Base-by-base conservation (phyloP, 2,888 invertebrate genomes). In the Rutpela maculata region DNA sequence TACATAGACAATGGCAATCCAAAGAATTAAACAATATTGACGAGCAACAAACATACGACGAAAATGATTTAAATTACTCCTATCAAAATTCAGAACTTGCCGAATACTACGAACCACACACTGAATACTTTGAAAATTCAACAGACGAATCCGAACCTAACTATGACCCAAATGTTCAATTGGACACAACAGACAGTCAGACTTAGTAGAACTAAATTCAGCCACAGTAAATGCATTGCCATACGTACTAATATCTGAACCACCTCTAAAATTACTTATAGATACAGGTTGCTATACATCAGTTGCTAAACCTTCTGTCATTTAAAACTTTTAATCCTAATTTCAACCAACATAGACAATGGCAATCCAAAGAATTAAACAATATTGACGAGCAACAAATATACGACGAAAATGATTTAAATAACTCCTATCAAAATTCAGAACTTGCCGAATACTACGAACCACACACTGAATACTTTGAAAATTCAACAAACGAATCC, bases 221-320 rank as follows among this genome's bases (percentile, higher is more conserved):
- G 43, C 43, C 7, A 43, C 43, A 10, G 7, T 70, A n/a, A 77
- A 77, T 43, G n/a, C 69, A 57, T 17, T 78, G 35, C 76, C 78
- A 11, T 78, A 76, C 17, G 65, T 76, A 43, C n/a, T 65, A 74
- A 76, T 78, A 22, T 11, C 43, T 10, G 19, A 76, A 15, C 76
- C 78, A 7, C 78, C 78, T 38, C 10, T 60, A 22, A 78, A 76
- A 74, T 63, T 78, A 65, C 15, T 76, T 19, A 69, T 76, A n/a
- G 76, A 76, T 26, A 78, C 76, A 11, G 78, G 78, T 12, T 78
- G 76, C 60, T 50, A 74, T 22, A 56, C 59, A 38, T 78, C 78
- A 1, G 63, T 78, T 19, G 26, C 76, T 62, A 69, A 69, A 69
- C n/a, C n/a, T n/a, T n/a, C n/a, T n/a, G n/a, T n/a, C n/a, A n/a